Evolutionary conservation across 2,797 vertebrate species (phyloP).

Genomic region (Natrix natrix): DNA sequence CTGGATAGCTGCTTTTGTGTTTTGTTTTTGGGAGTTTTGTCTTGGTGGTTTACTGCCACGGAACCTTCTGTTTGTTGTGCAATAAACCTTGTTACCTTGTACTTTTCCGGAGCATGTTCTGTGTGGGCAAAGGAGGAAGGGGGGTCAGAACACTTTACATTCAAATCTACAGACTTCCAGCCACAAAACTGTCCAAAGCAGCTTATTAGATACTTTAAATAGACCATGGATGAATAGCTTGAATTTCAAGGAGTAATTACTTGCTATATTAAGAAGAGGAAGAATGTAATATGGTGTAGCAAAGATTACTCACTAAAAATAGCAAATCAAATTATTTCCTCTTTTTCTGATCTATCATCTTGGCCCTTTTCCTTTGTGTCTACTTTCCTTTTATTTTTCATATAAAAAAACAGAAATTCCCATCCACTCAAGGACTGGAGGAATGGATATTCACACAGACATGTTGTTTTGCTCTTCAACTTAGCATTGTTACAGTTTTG

Average conservation of each 20-base stretch:
- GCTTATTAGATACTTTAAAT: slow-evolving; percentile 55
- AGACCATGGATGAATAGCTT: slow-evolving; percentile 49
- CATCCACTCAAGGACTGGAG: not conserved
- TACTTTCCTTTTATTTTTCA: slow-evolving; percentile 10
- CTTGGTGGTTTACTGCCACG: too few relatives aligned
- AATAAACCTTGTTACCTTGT: too few relatives aligned
- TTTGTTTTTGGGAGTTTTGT: too few relatives aligned
- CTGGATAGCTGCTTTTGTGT: too few relatives aligned
- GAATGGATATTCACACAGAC: not conserved
- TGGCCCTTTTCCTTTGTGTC: not conserved
- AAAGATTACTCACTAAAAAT: slow-evolving; percentile 34
- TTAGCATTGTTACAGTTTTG: not conserved
- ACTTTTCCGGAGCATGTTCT: too few relatives aligned
- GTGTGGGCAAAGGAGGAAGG: too few relatives aligned
- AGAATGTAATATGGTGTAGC: slow-evolving; percentile 39
- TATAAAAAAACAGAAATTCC: not conserved
- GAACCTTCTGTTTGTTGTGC: too few relatives aligned
- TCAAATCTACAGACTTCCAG: not conserved
- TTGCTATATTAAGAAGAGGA: slow-evolving; percentile 53
- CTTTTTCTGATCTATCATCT: slow-evolving; percentile 27
- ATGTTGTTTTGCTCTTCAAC: not conserved
- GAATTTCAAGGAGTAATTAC: slow-evolving; percentile 53
- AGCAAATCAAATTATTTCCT: slow-evolving; percentile 30
- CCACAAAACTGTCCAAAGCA: slow-evolving; percentile 49
- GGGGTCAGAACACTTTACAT: not conserved